A percentile compares a stretch with the other conserved stretches of the same genome.
phyloP scores from a whole-genome alignment of 2,113 vertebrate species.

The Daphoenositta chrysoptera region DNA sequence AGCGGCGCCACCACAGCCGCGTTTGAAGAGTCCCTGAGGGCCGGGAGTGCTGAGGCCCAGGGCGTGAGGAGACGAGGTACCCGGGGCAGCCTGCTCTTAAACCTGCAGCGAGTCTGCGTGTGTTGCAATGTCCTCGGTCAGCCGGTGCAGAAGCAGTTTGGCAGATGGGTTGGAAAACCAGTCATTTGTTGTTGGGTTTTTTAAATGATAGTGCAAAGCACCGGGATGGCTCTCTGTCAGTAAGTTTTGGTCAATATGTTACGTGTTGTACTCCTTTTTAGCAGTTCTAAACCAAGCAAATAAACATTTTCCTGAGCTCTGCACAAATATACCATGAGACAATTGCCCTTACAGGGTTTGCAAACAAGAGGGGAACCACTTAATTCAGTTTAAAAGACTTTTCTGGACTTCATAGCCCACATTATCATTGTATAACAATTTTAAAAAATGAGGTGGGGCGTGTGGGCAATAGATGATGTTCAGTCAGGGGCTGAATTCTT shows the following conservation, averaged over 20 bases:
- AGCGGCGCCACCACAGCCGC: background rate
- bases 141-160: background rate
- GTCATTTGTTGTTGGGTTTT: background rate
- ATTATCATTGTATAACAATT: background rate
- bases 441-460: accelerated
- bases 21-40: background rate
- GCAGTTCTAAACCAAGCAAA: background rate
- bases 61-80: background rate
- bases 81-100: background rate
- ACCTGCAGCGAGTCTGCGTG: background rate
- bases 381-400: background rate
- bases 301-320: background rate
- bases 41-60: background rate
- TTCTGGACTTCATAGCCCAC: background rate
- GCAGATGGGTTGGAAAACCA: background rate
- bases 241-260: background rate
- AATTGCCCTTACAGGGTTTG: background rate
- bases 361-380: background rate
- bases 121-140: background rate
- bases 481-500: background rate
- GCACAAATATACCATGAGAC: background rate
- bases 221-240: background rate
- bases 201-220: background rate
- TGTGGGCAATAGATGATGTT: no score
- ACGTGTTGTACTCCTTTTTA: background rate